Evolutionary conservation across 2,888 invertebrate genomes (phyloP), one percentile per base, ranked within the genome.

Genomic region (Apotomis turbidana): DNA sequence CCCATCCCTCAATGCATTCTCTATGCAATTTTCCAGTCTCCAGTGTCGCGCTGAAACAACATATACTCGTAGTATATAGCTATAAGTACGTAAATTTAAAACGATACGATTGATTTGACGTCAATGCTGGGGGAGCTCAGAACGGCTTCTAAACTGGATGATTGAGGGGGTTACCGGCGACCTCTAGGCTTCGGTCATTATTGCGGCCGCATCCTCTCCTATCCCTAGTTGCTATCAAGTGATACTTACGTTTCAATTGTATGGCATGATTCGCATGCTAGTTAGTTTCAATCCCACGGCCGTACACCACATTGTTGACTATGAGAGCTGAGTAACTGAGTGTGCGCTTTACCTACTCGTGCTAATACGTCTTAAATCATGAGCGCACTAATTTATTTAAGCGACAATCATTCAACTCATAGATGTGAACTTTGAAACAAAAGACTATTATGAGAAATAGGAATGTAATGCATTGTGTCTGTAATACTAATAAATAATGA

Each of bases 91-190:
- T 46, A 38, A 62, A 13, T 62, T 70, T 70, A 62, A 70, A 70
- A 54, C 55, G 55, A 49, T 55, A 27, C 49, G 49, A 67, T 67
- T 61, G 61, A 67, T 51, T 64, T 73, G 74, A 75, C 74, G 73
- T 73, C 70, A 73, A 73, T 49, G 59, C 38, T 73, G 38, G 73
- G 73, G 73, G 70, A 72, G 69, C 66, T 67, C 44, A 41, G 38
- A 59, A 52, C 54, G 74, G 55, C 71, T 61, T 61, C 55, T 73
- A 68, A 76, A 75, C 70, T 75, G 71, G 75, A 74, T 76, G 69
- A 76, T 76, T 70, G 71, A n/a, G 67, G 67, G 60, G 70, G 60
- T 68, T 57, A 68, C 62, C 15, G 54, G 60, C 68, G 74, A 66
- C 75, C 71, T 74, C 74, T 62, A 49, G 70, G 69, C 52, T 59